Percentiles rank a stretch among this genome's conserved stretches.
phyloP scores from a whole-genome alignment of 1,140 invertebrate genomes.

The Diachasmimorpha longicaudata region DNA sequence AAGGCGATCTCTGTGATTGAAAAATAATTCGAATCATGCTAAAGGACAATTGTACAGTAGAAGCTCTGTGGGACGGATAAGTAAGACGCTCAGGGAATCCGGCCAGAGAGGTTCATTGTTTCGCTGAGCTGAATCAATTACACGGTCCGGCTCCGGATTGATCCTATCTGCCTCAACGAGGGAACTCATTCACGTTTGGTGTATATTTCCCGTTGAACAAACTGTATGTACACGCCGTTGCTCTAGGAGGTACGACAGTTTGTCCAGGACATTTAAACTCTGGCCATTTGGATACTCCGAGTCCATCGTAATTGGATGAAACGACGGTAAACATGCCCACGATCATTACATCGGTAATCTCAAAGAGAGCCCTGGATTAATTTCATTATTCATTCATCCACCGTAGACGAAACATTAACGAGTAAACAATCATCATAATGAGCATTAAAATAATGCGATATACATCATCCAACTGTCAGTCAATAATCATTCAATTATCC shows the following conservation, averaged over 20 bases:
- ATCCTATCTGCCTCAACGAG: slow-evolving; percentile 46
- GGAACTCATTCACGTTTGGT: slow-evolving; percentile 22
- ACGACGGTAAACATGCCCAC: neutral
- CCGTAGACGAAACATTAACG: no score
- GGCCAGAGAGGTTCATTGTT: slow-evolving; percentile 54
- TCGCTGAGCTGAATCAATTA: slow-evolving; percentile 55
- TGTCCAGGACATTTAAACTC: slow-evolving; percentile 9
- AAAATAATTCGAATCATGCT: slow-evolving; percentile 1
- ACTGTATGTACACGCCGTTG: neutral
- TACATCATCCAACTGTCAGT: no score
- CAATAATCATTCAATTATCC: no score
- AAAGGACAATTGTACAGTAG: slow-evolving; percentile 8
- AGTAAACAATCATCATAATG: no score
- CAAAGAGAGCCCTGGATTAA: neutral
- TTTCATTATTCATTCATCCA: no score
- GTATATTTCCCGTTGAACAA: slow-evolving; percentile 18
- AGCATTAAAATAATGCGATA: no score
- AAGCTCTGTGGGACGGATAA: neutral
- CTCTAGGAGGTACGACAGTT: neutral
- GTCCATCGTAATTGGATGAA: slow-evolving; percentile 9
- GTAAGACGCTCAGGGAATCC: slow-evolving; percentile 34
- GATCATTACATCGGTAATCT: neutral
- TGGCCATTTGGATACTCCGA: slow-evolving; percentile 2
- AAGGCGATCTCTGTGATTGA: neutral
- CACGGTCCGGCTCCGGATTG: slow-evolving; percentile 48